These are phyloP conservation scores for Axis porcinus DNA, from an alignment of 2,113 vertebrate genomes.

Conservation along the genomic window DNA sequence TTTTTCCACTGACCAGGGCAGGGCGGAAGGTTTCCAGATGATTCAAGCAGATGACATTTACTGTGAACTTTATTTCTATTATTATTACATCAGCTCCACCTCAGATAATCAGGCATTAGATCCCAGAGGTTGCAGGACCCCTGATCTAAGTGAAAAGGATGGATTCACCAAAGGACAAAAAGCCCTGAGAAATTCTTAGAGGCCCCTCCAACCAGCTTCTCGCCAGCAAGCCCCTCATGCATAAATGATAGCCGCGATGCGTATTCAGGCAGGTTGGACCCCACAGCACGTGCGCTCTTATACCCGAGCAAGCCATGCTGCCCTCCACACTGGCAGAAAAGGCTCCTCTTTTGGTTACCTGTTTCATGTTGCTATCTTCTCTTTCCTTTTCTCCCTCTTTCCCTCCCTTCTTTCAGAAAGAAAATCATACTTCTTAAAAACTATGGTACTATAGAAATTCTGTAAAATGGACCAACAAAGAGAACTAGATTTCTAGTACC, in stretches of 20 bases:
- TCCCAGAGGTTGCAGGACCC: not conserved
- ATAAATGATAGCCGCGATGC: fast-evolving
- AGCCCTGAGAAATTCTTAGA: not conserved
- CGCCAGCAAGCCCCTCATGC: not conserved
- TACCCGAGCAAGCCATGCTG: fast-evolving
- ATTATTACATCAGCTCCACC: not conserved
- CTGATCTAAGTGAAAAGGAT: not conserved
- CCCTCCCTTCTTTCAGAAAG: not conserved
- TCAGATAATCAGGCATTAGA: not conserved
- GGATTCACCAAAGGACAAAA: fast-evolving
- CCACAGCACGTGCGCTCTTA: fast-evolving
- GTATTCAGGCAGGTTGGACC: fast-evolving
- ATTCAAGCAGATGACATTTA: not conserved
- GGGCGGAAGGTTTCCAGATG: not conserved
- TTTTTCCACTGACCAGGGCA: not conserved
- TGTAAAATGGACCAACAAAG: not conserved
- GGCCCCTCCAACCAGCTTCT: not conserved
- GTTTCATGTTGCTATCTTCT: not conserved
- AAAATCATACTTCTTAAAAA: not conserved
- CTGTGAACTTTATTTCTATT: not conserved
- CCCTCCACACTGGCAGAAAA: not conserved
- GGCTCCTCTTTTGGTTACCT: not conserved
- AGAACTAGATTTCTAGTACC: not conserved
- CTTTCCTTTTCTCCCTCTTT: not conserved
- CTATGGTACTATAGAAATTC: not conserved